Conservation (phyloP, 2,797 vertebrate species). For the Acomys russatus region DNA sequence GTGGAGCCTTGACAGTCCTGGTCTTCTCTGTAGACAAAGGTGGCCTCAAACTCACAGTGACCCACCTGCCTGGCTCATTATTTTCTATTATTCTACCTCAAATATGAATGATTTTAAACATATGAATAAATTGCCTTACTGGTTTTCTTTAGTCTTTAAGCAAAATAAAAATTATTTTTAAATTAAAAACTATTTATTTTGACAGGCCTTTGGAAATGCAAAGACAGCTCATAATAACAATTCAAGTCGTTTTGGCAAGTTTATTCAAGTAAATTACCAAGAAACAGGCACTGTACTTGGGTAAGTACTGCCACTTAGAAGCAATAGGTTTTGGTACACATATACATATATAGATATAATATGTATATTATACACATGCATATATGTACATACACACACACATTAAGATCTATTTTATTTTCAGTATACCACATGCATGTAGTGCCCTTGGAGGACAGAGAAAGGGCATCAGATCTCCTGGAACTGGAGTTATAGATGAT, state of each 20-base stretch:
- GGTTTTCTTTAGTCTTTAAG: background rate
- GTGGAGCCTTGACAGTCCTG: background rate
- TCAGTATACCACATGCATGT: background rate
- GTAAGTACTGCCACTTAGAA: constrained; percentile 88
- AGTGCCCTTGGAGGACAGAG: background rate
- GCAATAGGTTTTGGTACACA: background rate
- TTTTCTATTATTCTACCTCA: constrained; percentile 46
- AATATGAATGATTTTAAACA: background rate
- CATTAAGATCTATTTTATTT: background rate
- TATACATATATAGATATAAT: too few relatives aligned
- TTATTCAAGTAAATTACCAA: constrained; percentile 99
- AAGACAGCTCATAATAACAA: constrained; percentile 99
- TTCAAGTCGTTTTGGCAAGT: constrained; percentile 99
- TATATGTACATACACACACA: background rate
- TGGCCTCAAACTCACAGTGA: background rate
- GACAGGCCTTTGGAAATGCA: constrained; percentile 97
- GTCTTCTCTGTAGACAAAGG: background rate
- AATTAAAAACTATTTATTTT: constrained; percentile 79
- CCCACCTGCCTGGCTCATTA: background rate
- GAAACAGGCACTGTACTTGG: constrained; percentile 98
- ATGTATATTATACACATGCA: background rate
- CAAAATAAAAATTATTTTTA: constrained; percentile 29
- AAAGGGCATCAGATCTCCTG: background rate
- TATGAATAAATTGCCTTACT: constrained; percentile 45
- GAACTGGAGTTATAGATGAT: background rate